Base-by-base conservation (phyloP, 1,140 invertebrate species). In the Teleopsis dalmanni region DNA sequence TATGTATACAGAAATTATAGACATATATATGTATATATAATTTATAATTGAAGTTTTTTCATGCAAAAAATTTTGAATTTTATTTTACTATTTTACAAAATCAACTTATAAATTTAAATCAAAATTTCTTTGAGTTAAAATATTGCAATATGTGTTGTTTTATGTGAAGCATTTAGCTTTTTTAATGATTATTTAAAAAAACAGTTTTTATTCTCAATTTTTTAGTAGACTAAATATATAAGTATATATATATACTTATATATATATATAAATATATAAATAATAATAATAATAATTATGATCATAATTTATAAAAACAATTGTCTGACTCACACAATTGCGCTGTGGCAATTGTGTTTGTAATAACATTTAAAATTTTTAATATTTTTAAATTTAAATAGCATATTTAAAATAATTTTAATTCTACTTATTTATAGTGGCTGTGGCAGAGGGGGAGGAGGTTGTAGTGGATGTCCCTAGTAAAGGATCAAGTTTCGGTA, bases 341-440 rank as follows among this genome's bases (percentile, higher is more conserved):
- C 29, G 43, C 27, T 13, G 34, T 47, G 36, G 36, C 25, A 18
- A 19, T 36, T 25, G 11, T 38, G 25, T 31, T 40, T 41, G 27
- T 26, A 33, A 40, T 48, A 29, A 41, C 40, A 40, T 38, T 31
- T 48, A 31, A 31, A 31, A 22, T 29, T 23, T 37, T 11, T n/a
- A 11, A 25, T 25, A 29, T 43, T 26, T 40, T 16, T 40, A 43
- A 19, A 43, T 48, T 21, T 33, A 48, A 31, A 23, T 48, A 38
- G 26, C 21, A 10, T 47, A 26, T 40, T 40, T 48, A 42, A 16
- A 38, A 48, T 38, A 38, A 38, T 38, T 48, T 38, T 25, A 65
- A 65, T 62, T 62, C 58, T 59, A 51, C 65, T 50, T 63, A 65
- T 65, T 65, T 57, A 59, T 63, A 49, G 48, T 54, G 31, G 48